These are phyloP conservation scores for Columba livia DNA, from an alignment of 2,113 vertebrate species.

Conservation along the genomic window DNA sequence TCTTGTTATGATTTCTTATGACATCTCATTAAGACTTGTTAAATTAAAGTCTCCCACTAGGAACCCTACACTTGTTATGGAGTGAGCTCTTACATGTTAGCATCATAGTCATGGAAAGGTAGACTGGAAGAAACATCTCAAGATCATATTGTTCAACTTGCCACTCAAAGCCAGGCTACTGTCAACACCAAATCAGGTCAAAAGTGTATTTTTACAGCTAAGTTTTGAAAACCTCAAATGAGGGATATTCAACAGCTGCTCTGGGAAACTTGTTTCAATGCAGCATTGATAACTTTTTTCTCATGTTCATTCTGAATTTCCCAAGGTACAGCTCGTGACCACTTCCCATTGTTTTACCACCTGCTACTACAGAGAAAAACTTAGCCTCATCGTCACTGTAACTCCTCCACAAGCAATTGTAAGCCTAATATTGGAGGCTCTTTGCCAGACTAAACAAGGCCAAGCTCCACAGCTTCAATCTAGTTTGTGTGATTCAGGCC, in stretches of 20 bases:
- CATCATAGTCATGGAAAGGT: not conserved
- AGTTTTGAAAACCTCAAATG: not conserved
- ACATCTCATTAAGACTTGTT: constrained; percentile 6
- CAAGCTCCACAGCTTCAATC: not conserved
- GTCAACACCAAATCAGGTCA: not conserved
- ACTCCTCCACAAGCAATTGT: not conserved
- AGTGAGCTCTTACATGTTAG: not conserved
- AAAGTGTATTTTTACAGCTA: not conserved
- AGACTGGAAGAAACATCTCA: not conserved
- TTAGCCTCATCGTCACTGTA: not conserved
- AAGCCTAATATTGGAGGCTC: not conserved
- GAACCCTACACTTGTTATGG: not conserved
- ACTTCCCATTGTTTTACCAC: not conserved
- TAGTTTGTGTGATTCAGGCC: not conserved
- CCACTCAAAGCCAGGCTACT: not conserved
- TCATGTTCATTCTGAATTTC: fast-evolving
- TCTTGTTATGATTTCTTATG: not conserved
- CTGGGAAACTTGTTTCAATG: not conserved
- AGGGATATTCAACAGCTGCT: not conserved
- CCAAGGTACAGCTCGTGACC: not conserved
- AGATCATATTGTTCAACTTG: not conserved
- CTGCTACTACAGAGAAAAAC: not conserved
- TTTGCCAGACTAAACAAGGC: not conserved
- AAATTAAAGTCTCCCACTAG: not conserved
- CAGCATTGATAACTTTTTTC: not conserved